Base-by-base conservation (phyloP, 2,888 invertebrate species). In the Pocota personata region DNA sequence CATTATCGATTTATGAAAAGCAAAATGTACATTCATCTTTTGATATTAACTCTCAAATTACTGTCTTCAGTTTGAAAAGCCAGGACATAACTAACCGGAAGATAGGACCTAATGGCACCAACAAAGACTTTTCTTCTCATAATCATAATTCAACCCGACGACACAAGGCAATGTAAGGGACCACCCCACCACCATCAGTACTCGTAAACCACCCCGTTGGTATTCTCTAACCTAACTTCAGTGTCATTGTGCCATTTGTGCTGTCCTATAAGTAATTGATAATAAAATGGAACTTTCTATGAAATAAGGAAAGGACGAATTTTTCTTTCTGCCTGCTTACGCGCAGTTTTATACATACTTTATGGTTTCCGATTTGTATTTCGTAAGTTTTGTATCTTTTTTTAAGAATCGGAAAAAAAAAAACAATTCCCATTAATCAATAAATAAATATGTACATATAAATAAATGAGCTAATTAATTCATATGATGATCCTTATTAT, bases 31-130 rank as follows among this genome's bases (percentile, higher is more conserved):
- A 78, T 69, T 48, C 58, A 78, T 83, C 73, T 73, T 60, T n/a
- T 16, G 40, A 78, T 62, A 83, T 83, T 78, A 78, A 83, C 83
- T 78, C 73, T 67, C 62, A 72, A 78, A 72, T 67, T 67, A 78
- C 58, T 77, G 71, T 52, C 77, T 57, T 60, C 55, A 55, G 27
- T 58, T 72, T 52, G 50, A 50, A 66, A 52, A 57, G 52, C 76
- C 48, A 50, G 46, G 58, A 58, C 57, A 67, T 77, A 77, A 77
- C 58, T 67, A 67, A 57, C 58, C 62, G 64, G 64, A 75, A 62
- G 27, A 67, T 30, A 19, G 64, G 27, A 43, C 72, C 66, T 72
- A 82, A 82, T 72, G 72, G 77, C 66, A 27, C 14, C 77, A 55
- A 66, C 64, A 76, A 77, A 60, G 66, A 27, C 50, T 66, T 73